Evolutionary conservation across 2,888 invertebrate species (phyloP).

Genomic region (Thereva nobilitata): DNA sequence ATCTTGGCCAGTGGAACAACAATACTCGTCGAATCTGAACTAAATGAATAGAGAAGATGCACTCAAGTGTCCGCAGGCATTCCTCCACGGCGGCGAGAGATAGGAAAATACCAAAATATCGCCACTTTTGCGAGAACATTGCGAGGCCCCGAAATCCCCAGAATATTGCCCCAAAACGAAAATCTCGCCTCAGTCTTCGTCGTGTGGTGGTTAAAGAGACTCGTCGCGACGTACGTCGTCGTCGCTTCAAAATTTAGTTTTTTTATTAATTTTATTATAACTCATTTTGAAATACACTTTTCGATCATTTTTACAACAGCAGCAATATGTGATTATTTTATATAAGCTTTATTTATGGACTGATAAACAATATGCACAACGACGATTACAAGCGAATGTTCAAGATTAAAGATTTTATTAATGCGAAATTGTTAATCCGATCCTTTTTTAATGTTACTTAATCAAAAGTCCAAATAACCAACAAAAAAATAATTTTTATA

Average conservation of each 20-base stretch:
- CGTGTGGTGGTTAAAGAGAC: constrained; percentile 18
- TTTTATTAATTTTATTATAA: constrained; percentile 8
- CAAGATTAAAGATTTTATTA: constrained; percentile 1
- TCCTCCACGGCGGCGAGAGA: background rate
- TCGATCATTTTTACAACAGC: constrained; percentile 5
- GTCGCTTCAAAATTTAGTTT: constrained; percentile 3
- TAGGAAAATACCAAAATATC: constrained; percentile 31
- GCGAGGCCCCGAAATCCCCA: constrained; percentile 9
- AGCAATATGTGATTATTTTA: constrained; percentile 16
- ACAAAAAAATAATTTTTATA: no score
- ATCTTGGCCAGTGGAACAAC: constrained; percentile 32
- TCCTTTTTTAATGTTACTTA: no score
- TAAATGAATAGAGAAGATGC: no score
- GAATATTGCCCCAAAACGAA: constrained; percentile 4
- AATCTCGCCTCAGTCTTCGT: constrained; percentile 16
- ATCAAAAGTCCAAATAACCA: no score
- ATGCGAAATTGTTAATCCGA: no score
- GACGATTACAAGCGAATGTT: constrained; percentile 15
- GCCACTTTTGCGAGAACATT: constrained; percentile 22
- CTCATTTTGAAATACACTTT: no score
- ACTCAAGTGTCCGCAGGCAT: no score
- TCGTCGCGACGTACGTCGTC: constrained; percentile 14
- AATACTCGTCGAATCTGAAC: no score
- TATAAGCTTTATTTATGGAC: background rate
- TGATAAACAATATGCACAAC: constrained; percentile 5